Evolutionary conservation across 2,797 vertebrate genomes (phyloP).

Genomic region (Mustela erminea): DNA sequence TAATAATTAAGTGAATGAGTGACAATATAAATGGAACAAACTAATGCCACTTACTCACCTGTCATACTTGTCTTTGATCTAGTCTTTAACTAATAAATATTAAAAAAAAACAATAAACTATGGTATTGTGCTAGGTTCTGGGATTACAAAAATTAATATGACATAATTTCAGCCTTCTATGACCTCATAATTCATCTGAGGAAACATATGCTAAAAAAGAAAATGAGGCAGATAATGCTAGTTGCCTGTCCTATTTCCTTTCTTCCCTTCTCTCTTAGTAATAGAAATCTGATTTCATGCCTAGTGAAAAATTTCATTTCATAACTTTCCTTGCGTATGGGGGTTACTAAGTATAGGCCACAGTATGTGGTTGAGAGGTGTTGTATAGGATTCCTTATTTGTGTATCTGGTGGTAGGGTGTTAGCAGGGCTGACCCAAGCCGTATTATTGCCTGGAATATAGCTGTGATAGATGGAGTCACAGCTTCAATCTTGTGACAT

Average conservation of each 20-base stretch:
- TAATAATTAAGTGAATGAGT: background rate
- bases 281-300: background rate
- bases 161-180: background rate
- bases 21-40: background rate
- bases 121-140: background rate
- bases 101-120: background rate
- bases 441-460: background rate
- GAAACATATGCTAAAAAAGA: background rate
- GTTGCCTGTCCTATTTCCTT: background rate
- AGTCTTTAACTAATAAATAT: slow-evolving; percentile 3
- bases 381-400: background rate
- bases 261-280: background rate
- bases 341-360: background rate
- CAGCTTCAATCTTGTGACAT: background rate
- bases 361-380: background rate
- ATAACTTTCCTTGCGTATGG: slow-evolving; percentile 21
- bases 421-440: background rate
- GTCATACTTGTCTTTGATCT: background rate
- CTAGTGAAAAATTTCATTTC: background rate
- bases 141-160: slow-evolving; percentile 1
- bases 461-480: background rate
- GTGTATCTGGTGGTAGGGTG: background rate
- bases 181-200: background rate
- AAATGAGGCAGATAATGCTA: background rate
- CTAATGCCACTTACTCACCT: background rate